These are phyloP conservation scores for Mayetiola destructor DNA, from an alignment of 2,888 invertebrate species.

Conservation along the genomic window DNA sequence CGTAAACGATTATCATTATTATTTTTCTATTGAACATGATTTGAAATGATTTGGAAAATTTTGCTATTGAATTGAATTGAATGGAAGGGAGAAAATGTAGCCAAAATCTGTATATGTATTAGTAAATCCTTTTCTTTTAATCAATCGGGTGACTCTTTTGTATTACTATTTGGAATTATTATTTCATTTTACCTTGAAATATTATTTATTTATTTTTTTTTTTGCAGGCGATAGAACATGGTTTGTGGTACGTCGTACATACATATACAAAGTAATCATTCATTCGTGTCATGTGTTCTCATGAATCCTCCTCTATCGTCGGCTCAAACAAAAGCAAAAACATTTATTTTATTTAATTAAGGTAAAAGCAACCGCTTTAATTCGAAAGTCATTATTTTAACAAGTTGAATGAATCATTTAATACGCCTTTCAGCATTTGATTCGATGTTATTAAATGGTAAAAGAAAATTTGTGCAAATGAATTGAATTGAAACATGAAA, in stretches of 20 bases:
- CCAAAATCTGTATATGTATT: not conserved
- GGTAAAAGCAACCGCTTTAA: constrained; percentile 7
- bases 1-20: too few relatives aligned
- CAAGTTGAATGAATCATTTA: not conserved
- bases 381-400: constrained; percentile 2
- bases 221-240: not conserved
- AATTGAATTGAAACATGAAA: not conserved
- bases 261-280: too few relatives aligned
- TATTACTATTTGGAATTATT: not conserved
- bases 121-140: not conserved
- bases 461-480: not conserved
- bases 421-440: too few relatives aligned
- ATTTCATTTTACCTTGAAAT: too few relatives aligned
- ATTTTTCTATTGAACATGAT: too few relatives aligned
- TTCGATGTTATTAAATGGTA: too few relatives aligned
- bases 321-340: constrained; percentile 7
- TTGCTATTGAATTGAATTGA: not conserved
- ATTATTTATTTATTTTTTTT: not conserved
- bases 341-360: constrained; percentile 11
- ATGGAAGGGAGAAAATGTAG: not conserved
- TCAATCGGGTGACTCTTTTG: too few relatives aligned
- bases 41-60: not conserved
- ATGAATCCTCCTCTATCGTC: too few relatives aligned
- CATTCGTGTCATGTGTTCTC: too few relatives aligned
- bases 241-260: too few relatives aligned